These are phyloP conservation scores for Paracentrotus lividus DNA, from an alignment of 53 echinoderm and acorn worm species.

Conservation along the genomic window DNA sequence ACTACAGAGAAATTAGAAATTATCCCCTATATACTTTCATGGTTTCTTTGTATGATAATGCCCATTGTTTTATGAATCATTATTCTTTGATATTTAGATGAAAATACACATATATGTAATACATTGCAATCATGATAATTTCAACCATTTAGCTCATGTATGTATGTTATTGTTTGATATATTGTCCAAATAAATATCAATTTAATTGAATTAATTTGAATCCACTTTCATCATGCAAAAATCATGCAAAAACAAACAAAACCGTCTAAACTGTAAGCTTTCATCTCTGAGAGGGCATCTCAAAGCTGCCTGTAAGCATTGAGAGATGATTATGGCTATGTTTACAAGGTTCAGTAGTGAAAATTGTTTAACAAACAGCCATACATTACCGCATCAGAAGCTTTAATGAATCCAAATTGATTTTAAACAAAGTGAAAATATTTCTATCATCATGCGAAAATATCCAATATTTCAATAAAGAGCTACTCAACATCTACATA, in stretches of 20 bases:
- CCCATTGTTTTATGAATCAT: no score
- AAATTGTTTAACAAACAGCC: not conserved
- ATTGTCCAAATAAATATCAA: no score
- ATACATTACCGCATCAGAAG: not conserved
- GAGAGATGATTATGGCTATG: constrained; percentile 56
- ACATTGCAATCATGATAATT: no score
- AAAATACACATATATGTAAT: no score
- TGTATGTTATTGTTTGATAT: no score
- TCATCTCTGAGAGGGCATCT: not conserved
- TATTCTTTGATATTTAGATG: no score
- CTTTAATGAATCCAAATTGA: not conserved
- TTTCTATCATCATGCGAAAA: not conserved
- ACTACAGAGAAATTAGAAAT: no score
- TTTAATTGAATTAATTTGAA: no score
- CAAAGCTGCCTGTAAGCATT: constrained; percentile 2
- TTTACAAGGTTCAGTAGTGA: constrained; percentile 1
- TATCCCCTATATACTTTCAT: no score
- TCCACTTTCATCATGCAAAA: no score
- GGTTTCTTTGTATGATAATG: no score
- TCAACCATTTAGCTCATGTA: no score
- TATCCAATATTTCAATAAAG: not conserved
- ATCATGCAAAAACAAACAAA: constrained; percentile 1
- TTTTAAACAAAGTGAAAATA: not conserved
- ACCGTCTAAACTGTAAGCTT: not conserved
- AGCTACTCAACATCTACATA: not conserved